Conservation (phyloP, 2,888 invertebrate species). For the Bursaphelenchus okinawaensis region DNA sequence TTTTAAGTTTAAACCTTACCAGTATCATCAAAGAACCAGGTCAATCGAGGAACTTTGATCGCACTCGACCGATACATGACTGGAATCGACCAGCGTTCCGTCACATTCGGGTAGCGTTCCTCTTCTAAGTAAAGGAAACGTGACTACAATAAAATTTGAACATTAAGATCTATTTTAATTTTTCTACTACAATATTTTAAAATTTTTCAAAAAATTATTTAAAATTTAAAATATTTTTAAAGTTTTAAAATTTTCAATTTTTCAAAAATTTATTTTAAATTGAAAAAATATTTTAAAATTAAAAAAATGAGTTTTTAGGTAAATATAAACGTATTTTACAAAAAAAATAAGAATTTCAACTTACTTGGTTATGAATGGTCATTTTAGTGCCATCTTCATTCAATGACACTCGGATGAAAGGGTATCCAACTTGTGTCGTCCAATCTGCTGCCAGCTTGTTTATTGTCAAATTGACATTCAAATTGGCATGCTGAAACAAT, state of each 20-base stretch:
- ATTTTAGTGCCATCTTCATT: conserved; percentile 13
- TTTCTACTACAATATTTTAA: too few species aligned
- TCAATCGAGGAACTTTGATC: conserved; percentile 14
- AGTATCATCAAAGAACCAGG: conserved; percentile 29
- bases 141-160: conserved; percentile 21
- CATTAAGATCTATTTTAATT: too few species aligned
- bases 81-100: conserved; percentile 40
- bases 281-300: too few species aligned
- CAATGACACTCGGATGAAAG: conserved; percentile 29
- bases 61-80: conserved; percentile 29
- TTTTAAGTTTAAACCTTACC: neutral
- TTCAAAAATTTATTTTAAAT: too few species aligned
- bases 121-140: conserved; percentile 38
- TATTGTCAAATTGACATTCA: conserved; percentile 32
- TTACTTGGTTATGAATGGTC: conserved; percentile 33
- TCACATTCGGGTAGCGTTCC: conserved; percentile 19
- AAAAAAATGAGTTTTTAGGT: too few species aligned
- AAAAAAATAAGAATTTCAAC: too few species aligned
- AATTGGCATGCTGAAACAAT: conserved; percentile 37
- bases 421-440: conserved; percentile 43
- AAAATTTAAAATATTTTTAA: too few species aligned
- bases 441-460: conserved; percentile 36
- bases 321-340: too few species aligned
- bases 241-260: too few species aligned
- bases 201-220: too few species aligned